Evolutionary conservation across 2,797 vertebrate genomes (phyloP), one percentile per base, ranked within the genome.

Genomic region (Anisognathus igniventris): DNA sequence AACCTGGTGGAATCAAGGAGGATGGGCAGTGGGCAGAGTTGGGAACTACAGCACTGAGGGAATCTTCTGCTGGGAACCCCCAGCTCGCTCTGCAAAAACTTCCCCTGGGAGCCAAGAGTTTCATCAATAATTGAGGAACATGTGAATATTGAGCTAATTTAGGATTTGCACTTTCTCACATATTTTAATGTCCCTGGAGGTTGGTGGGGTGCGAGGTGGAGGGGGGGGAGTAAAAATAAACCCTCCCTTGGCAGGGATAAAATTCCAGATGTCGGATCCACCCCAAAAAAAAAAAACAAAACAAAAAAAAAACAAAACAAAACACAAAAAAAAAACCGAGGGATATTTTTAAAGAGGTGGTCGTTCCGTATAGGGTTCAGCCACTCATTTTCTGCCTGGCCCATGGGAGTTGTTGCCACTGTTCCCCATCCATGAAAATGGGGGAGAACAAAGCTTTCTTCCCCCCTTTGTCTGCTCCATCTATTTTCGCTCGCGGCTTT

Each of bases 361-460:
- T 44, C 12, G 3, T 57, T 76, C 78, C 71, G 3, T 9, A 5
- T 1, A 45, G 79, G 31, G 54, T 42, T 67, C 42, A 3, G 68
- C 45, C 57, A 14, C 7, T 42, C 70, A 3, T 92, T 78, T 91
- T 86, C 76, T 65, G 23, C 53, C 12, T 30, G 66, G 33, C 90
- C 96, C 79, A 1, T 5, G 90, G 93, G 95, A 93, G 20, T 28
- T 65, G 83, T 81, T 47, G 83, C 95, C 86, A 30, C 93, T 22
- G 56, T 83, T 95, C 88, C 88, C 95, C 92, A 13, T 77, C 87
- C 19, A 5, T 47, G 83, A 80, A 96, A 86, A 75, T 3, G 83
- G 92, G 92, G 95, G 93, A 96, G 90, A 96, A 96, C 95, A 96
- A 94, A 96, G 92, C 88, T 96, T 93, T 88, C 93, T 96, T 92